phyloP scores from a whole-genome alignment of 2,113 vertebrate species.

The Sakesphorus luctuosus region DNA sequence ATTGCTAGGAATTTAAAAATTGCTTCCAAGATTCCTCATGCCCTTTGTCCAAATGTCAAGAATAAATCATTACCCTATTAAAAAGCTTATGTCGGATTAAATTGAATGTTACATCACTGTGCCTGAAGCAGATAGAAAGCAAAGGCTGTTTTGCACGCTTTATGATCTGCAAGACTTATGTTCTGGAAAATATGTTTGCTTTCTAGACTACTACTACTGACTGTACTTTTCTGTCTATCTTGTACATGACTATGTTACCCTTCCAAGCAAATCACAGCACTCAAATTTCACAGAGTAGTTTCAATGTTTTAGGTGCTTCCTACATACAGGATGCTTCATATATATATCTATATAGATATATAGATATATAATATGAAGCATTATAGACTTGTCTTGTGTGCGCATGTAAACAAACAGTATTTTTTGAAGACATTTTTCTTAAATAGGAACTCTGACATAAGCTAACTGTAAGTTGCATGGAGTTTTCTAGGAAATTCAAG shows the following conservation, averaged over 20 bases:
- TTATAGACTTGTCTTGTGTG: background rate
- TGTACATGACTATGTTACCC: background rate
- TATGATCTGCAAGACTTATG: background rate
- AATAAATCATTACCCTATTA: background rate
- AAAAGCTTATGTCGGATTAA: background rate
- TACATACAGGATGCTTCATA: background rate
- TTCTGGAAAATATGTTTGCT: background rate
- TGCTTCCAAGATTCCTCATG: background rate
- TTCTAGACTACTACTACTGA: background rate
- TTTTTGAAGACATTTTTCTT: background rate
- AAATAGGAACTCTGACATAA: background rate
- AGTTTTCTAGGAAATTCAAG: background rate
- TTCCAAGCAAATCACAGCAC: background rate
- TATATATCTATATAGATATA: too few species aligned
- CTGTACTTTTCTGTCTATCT: background rate
- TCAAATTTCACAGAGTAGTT: background rate
- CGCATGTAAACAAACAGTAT: background rate
- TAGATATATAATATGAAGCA: background rate
- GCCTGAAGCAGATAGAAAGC: background rate
- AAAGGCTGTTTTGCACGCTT: background rate
- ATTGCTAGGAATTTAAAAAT: background rate
- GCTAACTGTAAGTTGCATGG: background rate
- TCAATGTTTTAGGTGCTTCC: background rate
- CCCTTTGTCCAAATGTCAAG: background rate
- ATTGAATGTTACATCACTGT: background rate